These are phyloP conservation scores for Conopomorpha cramerella DNA, from an alignment of 1,140 invertebrate species.

Conservation along the genomic window DNA sequence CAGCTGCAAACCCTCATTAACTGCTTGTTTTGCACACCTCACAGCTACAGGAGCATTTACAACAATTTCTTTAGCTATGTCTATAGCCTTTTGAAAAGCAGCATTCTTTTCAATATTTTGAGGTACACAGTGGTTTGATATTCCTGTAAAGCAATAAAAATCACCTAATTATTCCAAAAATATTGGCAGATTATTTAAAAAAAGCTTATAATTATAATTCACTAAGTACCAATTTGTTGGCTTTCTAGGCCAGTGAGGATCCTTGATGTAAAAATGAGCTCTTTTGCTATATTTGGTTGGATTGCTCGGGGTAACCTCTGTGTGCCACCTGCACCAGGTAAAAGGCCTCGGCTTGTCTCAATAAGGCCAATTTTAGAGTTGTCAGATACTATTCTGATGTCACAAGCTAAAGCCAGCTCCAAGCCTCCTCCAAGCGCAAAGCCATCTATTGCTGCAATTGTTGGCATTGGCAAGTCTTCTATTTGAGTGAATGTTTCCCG, in stretches of 20 bases:
- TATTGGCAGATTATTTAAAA: too few species aligned
- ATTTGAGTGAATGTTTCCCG: conserved; percentile 72
- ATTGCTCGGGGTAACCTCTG: conserved; percentile 90
- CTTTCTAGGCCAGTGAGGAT: conserved; percentile 83
- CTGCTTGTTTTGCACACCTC: conserved; percentile 90
- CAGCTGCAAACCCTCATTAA: conserved; percentile 84
- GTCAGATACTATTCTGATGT: conserved; percentile 82
- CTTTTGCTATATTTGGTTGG: conserved; percentile 88
- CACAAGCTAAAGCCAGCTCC: conserved; percentile 92
- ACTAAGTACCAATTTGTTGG: conserved; percentile 68
- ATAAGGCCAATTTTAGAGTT: conserved; percentile 90
- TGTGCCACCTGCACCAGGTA: conserved; percentile 96
- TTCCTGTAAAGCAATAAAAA: conserved; percentile 55
- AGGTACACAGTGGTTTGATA: conserved; percentile 86
- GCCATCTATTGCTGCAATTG: conserved; percentile 96
- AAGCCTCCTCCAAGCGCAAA: conserved; percentile 91
- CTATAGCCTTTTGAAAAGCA: conserved; percentile 81
- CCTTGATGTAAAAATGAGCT: conserved; percentile 91
- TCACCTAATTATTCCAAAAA: too few species aligned
- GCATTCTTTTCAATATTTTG: conserved; percentile 87
- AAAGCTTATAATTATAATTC: too few species aligned
- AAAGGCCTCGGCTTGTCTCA: conserved; percentile 93
- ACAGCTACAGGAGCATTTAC: conserved; percentile 92
- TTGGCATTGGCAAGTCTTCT: conserved; percentile 85
- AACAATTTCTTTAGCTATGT: conserved; percentile 87